Evolutionary conservation across 2,888 invertebrate species (phyloP).

Genomic region (Acanthosoma haemorrhoidale): DNA sequence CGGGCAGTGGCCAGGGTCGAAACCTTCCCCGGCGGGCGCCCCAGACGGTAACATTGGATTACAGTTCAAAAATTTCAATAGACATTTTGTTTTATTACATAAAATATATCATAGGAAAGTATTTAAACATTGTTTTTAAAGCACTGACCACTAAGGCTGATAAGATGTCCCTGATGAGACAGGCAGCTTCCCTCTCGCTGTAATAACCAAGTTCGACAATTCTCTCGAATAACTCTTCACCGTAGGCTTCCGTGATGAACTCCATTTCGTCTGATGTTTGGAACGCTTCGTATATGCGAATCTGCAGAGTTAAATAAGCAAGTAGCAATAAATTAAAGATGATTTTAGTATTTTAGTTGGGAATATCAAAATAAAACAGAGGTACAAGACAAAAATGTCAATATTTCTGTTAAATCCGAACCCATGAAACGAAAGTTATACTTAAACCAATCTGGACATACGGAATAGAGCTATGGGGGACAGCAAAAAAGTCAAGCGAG

Average conservation of each 20-base stretch:
- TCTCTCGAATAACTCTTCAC: constrained; percentile 58
- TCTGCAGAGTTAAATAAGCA: constrained; percentile 41
- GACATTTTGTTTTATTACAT: too few relatives aligned
- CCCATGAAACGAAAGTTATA: too few relatives aligned
- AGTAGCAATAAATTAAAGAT: background rate
- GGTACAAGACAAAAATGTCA: background rate
- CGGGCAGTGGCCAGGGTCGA: too few relatives aligned
- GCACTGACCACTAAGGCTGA: constrained; percentile 45
- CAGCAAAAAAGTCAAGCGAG: too few relatives aligned
- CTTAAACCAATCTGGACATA: too few relatives aligned
- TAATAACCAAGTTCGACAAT: constrained; percentile 53
- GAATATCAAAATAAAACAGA: background rate
- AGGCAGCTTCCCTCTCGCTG: constrained; percentile 46
- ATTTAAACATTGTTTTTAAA: background rate
- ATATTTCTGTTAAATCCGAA: too few relatives aligned
- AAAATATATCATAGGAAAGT: too few relatives aligned
- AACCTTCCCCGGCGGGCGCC: too few relatives aligned
- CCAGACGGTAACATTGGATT: too few relatives aligned
- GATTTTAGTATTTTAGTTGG: too few relatives aligned
- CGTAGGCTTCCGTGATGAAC: constrained; percentile 58
- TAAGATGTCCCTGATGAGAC: constrained; percentile 44
- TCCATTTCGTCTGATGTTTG: constrained; percentile 50
- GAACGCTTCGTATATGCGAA: constrained; percentile 53
- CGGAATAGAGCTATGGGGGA: too few relatives aligned
- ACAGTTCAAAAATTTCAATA: too few relatives aligned